A percentile compares a stretch with the other conserved stretches of the same genome.
Conservation (phyloP, 2,888 invertebrate genomes). For the Ceratothoa steindachneri region DNA sequence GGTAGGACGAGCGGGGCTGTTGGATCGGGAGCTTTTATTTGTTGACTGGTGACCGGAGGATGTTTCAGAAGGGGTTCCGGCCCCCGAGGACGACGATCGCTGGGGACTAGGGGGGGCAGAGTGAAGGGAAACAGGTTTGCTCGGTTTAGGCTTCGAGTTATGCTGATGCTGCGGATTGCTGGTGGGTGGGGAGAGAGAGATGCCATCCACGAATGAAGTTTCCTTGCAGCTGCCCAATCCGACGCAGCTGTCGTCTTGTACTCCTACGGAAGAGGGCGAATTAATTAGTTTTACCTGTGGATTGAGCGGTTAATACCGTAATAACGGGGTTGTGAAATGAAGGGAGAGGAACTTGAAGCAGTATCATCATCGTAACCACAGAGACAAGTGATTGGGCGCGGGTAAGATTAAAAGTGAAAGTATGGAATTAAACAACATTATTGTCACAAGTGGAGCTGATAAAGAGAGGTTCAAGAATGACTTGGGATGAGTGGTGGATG, state of each 20-base stretch:
- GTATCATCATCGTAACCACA: too few relatives aligned
- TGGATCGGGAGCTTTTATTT: constrained; percentile 4
- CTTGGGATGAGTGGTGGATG: too few relatives aligned
- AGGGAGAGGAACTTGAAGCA: too few relatives aligned
- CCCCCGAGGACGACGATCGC: constrained; percentile 3
- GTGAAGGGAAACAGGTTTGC: constrained; percentile 10
- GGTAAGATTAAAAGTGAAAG: too few relatives aligned
- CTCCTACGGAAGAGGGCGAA: not conserved
- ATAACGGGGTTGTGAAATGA: too few relatives aligned
- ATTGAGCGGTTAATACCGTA: too few relatives aligned
- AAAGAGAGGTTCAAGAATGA: too few relatives aligned
- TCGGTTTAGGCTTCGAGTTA: not conserved
- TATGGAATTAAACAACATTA: too few relatives aligned
- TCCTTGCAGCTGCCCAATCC: not conserved
- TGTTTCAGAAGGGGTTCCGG: not conserved
- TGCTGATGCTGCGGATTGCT: not conserved
- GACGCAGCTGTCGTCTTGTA: not conserved
- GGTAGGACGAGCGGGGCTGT: not conserved
- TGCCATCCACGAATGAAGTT: not conserved
- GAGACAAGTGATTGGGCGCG: too few relatives aligned
- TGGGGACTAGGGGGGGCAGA: constrained; percentile 44
- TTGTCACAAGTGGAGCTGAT: too few relatives aligned
- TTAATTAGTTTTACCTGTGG: too few relatives aligned
- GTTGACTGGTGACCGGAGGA: not conserved
- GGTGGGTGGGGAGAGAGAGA: not conserved